These are phyloP conservation scores for Cyrtodaria siliqua DNA, from an alignment of 2,888 invertebrate genomes.

Conservation along the genomic window DNA sequence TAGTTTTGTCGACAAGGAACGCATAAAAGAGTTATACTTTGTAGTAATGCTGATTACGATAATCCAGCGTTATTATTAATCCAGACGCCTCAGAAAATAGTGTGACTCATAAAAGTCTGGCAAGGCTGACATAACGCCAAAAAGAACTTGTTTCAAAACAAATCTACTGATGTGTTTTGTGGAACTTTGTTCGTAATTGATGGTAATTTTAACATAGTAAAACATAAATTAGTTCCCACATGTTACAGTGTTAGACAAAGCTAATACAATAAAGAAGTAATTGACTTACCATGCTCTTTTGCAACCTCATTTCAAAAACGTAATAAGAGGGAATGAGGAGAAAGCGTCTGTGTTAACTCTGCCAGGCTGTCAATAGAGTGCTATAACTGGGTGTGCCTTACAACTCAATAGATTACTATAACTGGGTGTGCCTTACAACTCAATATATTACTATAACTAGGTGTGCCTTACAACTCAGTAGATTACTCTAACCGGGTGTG, in stretches of 20 bases:
- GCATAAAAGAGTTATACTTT: too few relatives aligned
- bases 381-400: too few relatives aligned
- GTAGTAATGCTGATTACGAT: too few relatives aligned
- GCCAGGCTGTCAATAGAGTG: neutral
- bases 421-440: too few relatives aligned
- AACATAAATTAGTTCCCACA: conserved; percentile 39
- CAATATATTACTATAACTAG: too few relatives aligned
- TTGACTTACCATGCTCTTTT: conserved; percentile 35
- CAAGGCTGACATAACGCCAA: conserved; percentile 17
- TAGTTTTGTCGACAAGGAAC: too few relatives aligned
- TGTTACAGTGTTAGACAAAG: conserved; percentile 33
- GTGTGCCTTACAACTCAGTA: too few relatives aligned
- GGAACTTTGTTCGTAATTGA: conserved; percentile 24
- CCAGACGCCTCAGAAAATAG: conserved; percentile 12
- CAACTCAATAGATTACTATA: too few relatives aligned
- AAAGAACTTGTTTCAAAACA: conserved; percentile 32
- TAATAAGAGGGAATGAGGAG: too few relatives aligned
- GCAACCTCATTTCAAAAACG: neutral
- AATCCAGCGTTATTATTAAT: conserved; percentile 8
- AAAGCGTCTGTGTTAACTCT: conserved; percentile 6
- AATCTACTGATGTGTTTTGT: conserved; percentile 20
- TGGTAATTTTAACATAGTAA: conserved; percentile 48
- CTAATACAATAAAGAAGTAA: conserved; percentile 29
- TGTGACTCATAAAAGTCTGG: conserved; percentile 21
- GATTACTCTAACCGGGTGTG: too few relatives aligned